Percentiles rank a stretch among this genome's conserved stretches.
Conservation (phyloP, 1,140 invertebrate genomes). For the Monomorium pharaonis region DNA sequence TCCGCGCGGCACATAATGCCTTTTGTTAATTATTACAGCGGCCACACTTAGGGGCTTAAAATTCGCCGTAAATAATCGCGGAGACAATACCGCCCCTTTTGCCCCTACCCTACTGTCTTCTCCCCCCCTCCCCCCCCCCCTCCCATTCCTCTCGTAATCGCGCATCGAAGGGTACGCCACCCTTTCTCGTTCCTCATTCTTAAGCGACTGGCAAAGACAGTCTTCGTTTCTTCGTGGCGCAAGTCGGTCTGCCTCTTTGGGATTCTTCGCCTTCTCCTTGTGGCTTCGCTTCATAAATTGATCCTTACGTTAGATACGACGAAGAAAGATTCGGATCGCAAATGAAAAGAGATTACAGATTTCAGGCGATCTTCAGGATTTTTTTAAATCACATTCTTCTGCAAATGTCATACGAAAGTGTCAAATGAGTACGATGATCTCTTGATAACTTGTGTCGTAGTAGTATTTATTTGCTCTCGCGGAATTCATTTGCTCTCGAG, state of each 20-base stretch:
- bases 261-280: background rate
- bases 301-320: background rate
- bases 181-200: constrained; percentile 31
- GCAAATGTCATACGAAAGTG: background rate
- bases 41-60: constrained; percentile 79
- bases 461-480: constrained; percentile 14
- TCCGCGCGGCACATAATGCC: constrained; percentile 74
- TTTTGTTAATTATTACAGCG: constrained; percentile 80
- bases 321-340: background rate
- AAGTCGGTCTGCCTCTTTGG: background rate
- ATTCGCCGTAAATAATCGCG: constrained; percentile 77
- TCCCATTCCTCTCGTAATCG: background rate
- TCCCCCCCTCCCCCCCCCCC: background rate
- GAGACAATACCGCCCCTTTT: constrained; percentile 70
- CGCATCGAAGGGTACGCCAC: background rate
- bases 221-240: background rate
- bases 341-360: background rate
- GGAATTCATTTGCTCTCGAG: constrained; percentile 4
- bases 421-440: background rate
- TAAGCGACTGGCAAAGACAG: background rate
- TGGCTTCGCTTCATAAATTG: background rate
- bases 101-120: too few species aligned
- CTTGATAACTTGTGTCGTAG: background rate
- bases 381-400: background rate
- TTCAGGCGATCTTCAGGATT: too few species aligned